A percentile compares a stretch with the other conserved stretches of the same genome.
These are phyloP conservation scores for Drosophila sproati DNA, from an alignment of 1,140 invertebrate species.

Conservation along the genomic window DNA sequence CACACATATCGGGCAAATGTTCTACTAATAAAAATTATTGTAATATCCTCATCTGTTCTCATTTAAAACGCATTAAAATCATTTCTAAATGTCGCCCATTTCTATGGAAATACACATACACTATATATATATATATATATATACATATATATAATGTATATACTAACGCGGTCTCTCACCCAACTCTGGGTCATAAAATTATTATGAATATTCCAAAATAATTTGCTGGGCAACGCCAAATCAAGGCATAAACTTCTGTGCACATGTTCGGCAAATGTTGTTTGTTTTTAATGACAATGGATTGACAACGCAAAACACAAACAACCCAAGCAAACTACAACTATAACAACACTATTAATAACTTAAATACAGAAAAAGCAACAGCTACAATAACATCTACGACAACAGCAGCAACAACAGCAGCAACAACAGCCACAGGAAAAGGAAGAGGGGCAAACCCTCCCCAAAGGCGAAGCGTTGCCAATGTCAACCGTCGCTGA, in stretches of 20 bases:
- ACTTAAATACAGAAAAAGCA: conserved; percentile 60
- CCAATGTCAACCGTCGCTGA: conserved; percentile 76
- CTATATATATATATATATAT: too few relatives aligned
- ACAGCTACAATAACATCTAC: conserved; percentile 14
- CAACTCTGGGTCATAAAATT: conserved; percentile 27
- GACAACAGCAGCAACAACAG: conserved; percentile 12
- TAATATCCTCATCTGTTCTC: conserved; percentile 13
- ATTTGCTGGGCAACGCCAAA: conserved; percentile 36
- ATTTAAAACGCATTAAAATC: conserved; percentile 34
- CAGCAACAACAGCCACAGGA: conserved; percentile 1
- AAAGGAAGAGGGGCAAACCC: not conserved
- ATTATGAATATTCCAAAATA: conserved; percentile 45
- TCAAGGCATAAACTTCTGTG: conserved; percentile 47
- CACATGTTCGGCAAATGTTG: conserved; percentile 51
- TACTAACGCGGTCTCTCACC: not conserved
- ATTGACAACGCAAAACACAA: conserved; percentile 69
- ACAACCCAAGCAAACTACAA: conserved; percentile 29
- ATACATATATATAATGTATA: too few relatives aligned
- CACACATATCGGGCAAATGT: conserved; percentile 10
- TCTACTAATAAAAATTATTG: conserved; percentile 24
- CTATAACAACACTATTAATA: conserved; percentile 75
- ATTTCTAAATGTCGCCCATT: conserved; percentile 14
- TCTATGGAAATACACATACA: conserved; percentile 25
- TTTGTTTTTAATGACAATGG: conserved; percentile 79
- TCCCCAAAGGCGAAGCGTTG: conserved; percentile 48